Evolutionary conservation across 1,140 invertebrate species (phyloP), one percentile per base, ranked within the genome.

Genomic region (Bicyclus anynana): DNA sequence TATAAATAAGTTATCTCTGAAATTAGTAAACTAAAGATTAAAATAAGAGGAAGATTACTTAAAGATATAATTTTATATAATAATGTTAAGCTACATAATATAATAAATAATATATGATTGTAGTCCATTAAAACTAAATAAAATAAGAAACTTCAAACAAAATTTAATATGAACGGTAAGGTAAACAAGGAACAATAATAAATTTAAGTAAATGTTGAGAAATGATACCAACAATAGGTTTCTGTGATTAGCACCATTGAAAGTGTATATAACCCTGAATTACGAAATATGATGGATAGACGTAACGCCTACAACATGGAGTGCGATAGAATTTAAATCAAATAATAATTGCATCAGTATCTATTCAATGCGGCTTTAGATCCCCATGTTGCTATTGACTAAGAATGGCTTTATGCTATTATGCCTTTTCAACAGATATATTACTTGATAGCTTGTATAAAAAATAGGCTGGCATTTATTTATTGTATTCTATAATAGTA

Each of bases 201-300:
- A n/a, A n/a, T 48, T 56, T 17, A 37, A 46, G 44, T 46, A 56
- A 55, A 48, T 48, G 46, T 56, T 56, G 44, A 38, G 53, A 49
- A 56, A 56, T 47, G 47, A 35, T 38, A 38, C 16, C 48, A 62
- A 65, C 65, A 68, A 68, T 59, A 53, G 29, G 17, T 37, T 29
- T n/a, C 21, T 57, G 38, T 65, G 66, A 68, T 68, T 59, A 55
- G 53, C 48, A 51, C 47, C 38, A 65, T 66, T 66, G 64, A 55
- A 55, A 55, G 52, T 56, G 23, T 55, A 33, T 53, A 47, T 55
- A 59, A 50, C 46, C 51, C 38, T 59, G 55, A 55, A 61, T 59
- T 63, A 55, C 33, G 50, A 62, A 56, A 65, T 21, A 48, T 53
- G 62, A 65, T 62, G 51, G 63, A 62, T 59, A 42, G 62, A 55